phyloP scores from a whole-genome alignment of 1,140 invertebrate genomes.

The Colletes gigas region DNA sequence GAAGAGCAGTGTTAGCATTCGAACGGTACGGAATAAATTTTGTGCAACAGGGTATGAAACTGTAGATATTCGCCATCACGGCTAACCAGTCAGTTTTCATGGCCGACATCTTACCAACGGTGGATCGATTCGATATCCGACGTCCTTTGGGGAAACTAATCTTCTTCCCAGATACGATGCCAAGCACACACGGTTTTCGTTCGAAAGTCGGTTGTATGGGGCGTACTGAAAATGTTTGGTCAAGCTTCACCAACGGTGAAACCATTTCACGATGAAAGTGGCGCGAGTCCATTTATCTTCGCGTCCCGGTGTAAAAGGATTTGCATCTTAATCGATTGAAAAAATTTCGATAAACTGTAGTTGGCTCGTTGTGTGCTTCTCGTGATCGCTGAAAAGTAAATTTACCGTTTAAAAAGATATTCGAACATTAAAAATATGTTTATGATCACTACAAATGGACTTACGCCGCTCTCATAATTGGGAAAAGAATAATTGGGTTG shows the following conservation, averaged over 20 bases:
- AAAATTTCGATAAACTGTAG: no score
- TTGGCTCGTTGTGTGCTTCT: no score
- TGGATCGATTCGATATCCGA: constrained; percentile 33
- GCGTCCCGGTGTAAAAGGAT: no score
- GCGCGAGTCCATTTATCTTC: no score
- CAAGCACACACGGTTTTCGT: neutral
- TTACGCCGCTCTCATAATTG: no score
- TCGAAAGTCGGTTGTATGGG: neutral
- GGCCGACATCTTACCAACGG: constrained; percentile 4
- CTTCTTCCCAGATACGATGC: constrained; percentile 14
- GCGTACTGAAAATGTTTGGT: neutral
- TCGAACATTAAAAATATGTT: no score
- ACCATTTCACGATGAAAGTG: neutral
- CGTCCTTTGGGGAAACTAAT: constrained; percentile 29
- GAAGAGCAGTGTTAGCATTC: neutral
- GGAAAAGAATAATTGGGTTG: no score
- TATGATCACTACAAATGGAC: no score
- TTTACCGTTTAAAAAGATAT: no score
- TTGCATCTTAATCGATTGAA: no score
- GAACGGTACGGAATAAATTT: neutral
- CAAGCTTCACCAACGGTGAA: neutral
- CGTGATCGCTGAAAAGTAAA: no score
- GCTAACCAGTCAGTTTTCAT: constrained; percentile 4
- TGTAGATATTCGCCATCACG: constrained; percentile 7
- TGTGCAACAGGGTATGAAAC: neutral